Base-by-base conservation (phyloP, 1,140 invertebrate species). In the Elysia chlorotica region DNA sequence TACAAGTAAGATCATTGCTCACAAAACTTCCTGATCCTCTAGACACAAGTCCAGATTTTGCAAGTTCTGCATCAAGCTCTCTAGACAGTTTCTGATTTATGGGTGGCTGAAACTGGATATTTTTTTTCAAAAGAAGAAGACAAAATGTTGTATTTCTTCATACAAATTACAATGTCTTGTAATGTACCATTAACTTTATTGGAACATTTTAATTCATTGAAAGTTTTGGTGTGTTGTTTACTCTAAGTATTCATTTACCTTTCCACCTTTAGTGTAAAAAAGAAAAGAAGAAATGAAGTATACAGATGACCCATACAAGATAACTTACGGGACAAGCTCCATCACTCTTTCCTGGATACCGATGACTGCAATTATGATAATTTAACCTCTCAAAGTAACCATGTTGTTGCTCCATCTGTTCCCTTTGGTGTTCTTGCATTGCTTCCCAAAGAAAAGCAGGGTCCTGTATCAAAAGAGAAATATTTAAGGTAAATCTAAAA, bases 401-500 rank as follows among this genome's bases (percentile, higher is more conserved):
- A 28, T 69, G 67, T 4, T 69, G 67, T 30, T 69, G 54, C 2
- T 57, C 10, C 1, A 30, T 25, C 25, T 69, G 67, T 25, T 69
- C 53, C 4, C 59, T 53, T 1, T 69, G 38, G 56, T 48, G 65
- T 4, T 37, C 10, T 21, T 67, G 41, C 23, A 54, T 21, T 33
- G 48, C 65, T 33, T 67, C 65, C 65, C 65, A 67, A 3, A 67
- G 41, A 33, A n/a, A n/a, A 48, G 41, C 65, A 65, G 63, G 21
- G 36, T 56, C 48, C 56, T n/a, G n/a, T n/a, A n/a, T n/a, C n/a
- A n/a, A n/a, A n/a, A n/a, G n/a, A n/a, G n/a, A n/a, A n/a, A n/a
- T n/a, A n/a, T n/a, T n/a, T n/a, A n/a, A n/a, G n/a, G n/a, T n/a
- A n/a, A n/a, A n/a, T n/a, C n/a, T n/a, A n/a, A n/a, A n/a, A n/a